Evolutionary conservation across 2,888 invertebrate species (phyloP).

Genomic region (Dinocampus coccinellae): DNA sequence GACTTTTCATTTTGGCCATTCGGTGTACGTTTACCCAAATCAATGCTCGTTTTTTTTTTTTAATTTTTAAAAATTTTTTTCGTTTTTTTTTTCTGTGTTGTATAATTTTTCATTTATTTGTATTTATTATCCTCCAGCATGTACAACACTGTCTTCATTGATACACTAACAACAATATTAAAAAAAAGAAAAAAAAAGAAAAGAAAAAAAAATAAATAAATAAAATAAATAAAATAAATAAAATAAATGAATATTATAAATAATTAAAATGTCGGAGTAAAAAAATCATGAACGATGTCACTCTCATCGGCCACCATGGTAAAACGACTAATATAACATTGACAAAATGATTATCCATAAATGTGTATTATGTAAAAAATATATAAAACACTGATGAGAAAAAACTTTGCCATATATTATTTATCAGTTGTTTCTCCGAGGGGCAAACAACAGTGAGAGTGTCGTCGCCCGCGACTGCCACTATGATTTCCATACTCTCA

Average conservation of each 20-base stretch:
- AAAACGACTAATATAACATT: background rate
- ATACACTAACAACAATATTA: background rate
- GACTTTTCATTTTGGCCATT: background rate
- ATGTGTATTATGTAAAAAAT: background rate
- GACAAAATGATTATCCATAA: background rate
- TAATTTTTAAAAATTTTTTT: no score
- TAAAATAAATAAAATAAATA: background rate
- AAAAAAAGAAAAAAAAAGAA: background rate
- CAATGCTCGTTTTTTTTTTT: background rate
- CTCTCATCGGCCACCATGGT: background rate
- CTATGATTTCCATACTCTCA: constrained; percentile 85
- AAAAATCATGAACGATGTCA: background rate
- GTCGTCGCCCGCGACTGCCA: constrained; percentile 66
- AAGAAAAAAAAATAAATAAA: no score
- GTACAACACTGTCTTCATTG: background rate
- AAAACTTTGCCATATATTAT: background rate
- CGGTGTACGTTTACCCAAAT: background rate
- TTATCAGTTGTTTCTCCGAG: constrained; percentile 51
- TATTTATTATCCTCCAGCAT: background rate
- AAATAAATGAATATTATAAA: no score
- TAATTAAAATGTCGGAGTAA: no score
- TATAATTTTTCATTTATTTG: no score
- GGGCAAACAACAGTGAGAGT: constrained; percentile 59
- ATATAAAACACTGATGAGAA: background rate
- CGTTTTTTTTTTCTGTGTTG: no score